phyloP scores from a whole-genome alignment of 2,888 invertebrate genomes.

The Xanthorhoe designata region DNA sequence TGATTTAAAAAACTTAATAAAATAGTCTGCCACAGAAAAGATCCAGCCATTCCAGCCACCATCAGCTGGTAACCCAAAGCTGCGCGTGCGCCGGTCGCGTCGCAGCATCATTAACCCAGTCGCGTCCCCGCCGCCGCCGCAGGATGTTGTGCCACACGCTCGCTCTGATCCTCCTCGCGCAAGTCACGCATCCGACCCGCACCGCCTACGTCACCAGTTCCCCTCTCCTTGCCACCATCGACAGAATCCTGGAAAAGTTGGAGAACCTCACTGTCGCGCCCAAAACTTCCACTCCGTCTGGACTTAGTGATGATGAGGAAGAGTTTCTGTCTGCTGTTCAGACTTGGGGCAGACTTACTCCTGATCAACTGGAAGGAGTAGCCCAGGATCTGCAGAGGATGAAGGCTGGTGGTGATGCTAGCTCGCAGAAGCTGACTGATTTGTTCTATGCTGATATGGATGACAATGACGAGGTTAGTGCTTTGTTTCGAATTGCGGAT shows the following conservation, averaged over 20 bases:
- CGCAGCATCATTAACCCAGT: constrained; percentile 48
- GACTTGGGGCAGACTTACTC: constrained; percentile 64
- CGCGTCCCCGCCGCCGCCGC: constrained; percentile 59
- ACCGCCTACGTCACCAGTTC: constrained; percentile 68
- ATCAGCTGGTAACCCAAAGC: constrained; percentile 2
- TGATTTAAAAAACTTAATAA: too few species aligned
- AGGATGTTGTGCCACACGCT: constrained; percentile 67
- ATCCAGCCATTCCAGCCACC: neutral
- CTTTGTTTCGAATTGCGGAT: neutral
- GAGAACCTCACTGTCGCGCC: constrained; percentile 64
- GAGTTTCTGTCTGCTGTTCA: constrained; percentile 70
- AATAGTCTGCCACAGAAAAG: neutral
- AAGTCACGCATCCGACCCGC: constrained; percentile 55
- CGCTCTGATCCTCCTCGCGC: constrained; percentile 57
- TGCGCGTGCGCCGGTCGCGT: constrained; percentile 12
- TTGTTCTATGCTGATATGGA: constrained; percentile 64
- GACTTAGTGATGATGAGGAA: constrained; percentile 68
- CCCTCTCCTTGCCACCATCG: constrained; percentile 66
- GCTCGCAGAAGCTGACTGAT: constrained; percentile 54
- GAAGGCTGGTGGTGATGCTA: constrained; percentile 54
- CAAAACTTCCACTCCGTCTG: constrained; percentile 47
- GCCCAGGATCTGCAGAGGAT: constrained; percentile 68
- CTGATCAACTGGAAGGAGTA: constrained; percentile 67
- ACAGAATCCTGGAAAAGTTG: constrained; percentile 68
- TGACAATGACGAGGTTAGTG: constrained; percentile 74